Base-by-base conservation (phyloP, 2,113 vertebrate species). In the Myxocyprinus asiaticus region DNA sequence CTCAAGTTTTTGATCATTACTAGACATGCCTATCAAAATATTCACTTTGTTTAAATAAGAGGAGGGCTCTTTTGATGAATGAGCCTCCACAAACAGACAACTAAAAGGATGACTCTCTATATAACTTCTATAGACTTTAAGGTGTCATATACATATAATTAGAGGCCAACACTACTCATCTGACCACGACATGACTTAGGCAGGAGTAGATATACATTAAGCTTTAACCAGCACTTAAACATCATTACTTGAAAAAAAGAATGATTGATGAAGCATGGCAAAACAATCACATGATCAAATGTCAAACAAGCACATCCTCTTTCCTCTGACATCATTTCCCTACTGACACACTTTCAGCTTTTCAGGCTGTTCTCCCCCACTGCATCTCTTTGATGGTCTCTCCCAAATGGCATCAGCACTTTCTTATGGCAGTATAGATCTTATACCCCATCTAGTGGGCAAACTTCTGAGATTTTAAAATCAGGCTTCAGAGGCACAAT, bases 281-380 rank as follows among this genome's bases (percentile, higher is more conserved):
- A n/a, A n/a, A n/a, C n/a, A n/a, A n/a, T n/a, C n/a, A n/a, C n/a
- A n/a, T n/a, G n/a, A 58, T 58, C 10, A 42, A 33, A 48, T 1
- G 11, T 51, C 5, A 74, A 50, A 2, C 9, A 62, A 50, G 22
- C 8, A 2, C 22, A 43, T 9, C 12, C 73, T 76, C 12, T 65
- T 76, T 48, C 55, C 14, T 17, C 22, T 17, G 45, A 59, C 10
- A 9, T 45, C 0, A 17, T 67, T 56, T 61, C 55, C 59, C 55
- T 56, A 65, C 74, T 85, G 81, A 85, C 81, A 85, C 74, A 76
- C 71, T 66, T 85, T 81, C n/a, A n/a, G n/a, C n/a, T n/a, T n/a
- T n/a, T n/a, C n/a, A 17, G 4, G 7, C 4, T 2, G 33, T 53
- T 66, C 50, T 55, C 59, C 56, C 82, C 79, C 12, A 4, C 56